Evolutionary conservation across 2,113 vertebrate genomes (phyloP), one percentile per base, ranked within the genome.

Genomic region (Antennarius striatus): DNA sequence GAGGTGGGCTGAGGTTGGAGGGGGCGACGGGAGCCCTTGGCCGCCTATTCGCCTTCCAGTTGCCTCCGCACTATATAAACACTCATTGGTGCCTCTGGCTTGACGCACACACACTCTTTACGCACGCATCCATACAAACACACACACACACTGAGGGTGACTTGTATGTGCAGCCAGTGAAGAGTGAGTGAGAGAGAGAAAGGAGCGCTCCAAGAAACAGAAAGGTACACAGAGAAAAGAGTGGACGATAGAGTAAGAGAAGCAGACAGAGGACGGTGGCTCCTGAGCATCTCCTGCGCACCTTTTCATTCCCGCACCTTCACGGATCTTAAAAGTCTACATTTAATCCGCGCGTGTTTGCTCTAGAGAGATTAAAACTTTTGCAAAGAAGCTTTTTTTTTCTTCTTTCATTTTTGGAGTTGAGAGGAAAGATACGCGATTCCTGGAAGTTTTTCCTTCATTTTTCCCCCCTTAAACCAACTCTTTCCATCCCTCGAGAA

Each of bases 1-100:
- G 81, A 67, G 81, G 79, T 75, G 72, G 76, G 77, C 71, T 54
- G 58, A 76, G 72, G 74, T 10, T 9, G 71, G 79, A 49, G 78
- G 83, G 83, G 81, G 77, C 64, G 81, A 84, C 77, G 78, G 80
- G 80, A 86, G 79, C 83, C 80, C 71, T 86, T 86, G 81, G 85
- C 79, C 81, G 88, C 83, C 82, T 84, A 72, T 82, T 85, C 84
- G 78, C 83, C 82, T 87, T 84, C 81, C 83, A 84, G 85, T 86
- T 86, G 85, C 88, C 95, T 93, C 93, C 91, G 91, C 80, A 55
- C 94, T 96, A 95, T 95, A 96, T 96, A 96, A 97, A 94, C 93
- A 95, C 93, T 93, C 94, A 93, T 84, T 92, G 93, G 93, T 90
- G 90, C 92, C 86, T 91, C 85, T 80, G 86, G 88, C 90, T 89